A percentile compares a stretch with the other conserved stretches of the same genome.
phyloP scores from a whole-genome alignment of 1,140 invertebrate genomes.

The Hylaeus volcanicus region DNA sequence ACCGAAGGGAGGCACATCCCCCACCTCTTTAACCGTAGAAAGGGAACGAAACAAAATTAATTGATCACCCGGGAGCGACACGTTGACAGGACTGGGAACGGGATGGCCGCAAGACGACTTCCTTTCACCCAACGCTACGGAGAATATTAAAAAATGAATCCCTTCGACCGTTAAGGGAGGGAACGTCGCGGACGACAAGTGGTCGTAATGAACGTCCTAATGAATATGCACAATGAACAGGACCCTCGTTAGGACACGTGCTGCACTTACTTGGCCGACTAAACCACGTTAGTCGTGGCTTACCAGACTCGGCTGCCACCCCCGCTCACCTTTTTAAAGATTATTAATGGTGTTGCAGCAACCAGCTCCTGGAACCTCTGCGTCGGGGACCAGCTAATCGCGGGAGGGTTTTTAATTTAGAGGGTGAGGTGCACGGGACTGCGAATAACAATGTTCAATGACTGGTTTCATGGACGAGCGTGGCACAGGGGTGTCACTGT shows the following conservation, averaged over 20 bases:
- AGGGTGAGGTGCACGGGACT: not conserved
- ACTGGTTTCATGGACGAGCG: not conserved
- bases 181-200: slow-evolving; percentile 60
- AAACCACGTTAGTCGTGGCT: slow-evolving; percentile 43
- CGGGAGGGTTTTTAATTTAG: slow-evolving; percentile 30
- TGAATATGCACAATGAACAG: slow-evolving; percentile 60
- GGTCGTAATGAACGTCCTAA: slow-evolving; percentile 69
- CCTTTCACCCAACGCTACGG: slow-evolving; percentile 34
- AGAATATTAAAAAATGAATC: slow-evolving; percentile 73
- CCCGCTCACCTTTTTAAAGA: slow-evolving; percentile 43
- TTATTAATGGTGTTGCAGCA: slow-evolving; percentile 41
- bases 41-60: slow-evolving; percentile 63
- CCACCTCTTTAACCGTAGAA: not conserved
- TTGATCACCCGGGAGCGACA: slow-evolving; percentile 49
- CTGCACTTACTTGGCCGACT: slow-evolving; percentile 37
- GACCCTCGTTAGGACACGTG: slow-evolving; percentile 65
- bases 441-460: not conserved
- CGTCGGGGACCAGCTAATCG: not conserved
- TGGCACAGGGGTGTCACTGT: not conserved
- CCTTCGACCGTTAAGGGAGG: slow-evolving; percentile 47
- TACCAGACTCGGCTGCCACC: slow-evolving; percentile 13
- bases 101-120: slow-evolving; percentile 10
- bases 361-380: not conserved
- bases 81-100: not conserved
- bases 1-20: not conserved